Evolutionary conservation across 1,140 invertebrate genomes (phyloP), one percentile per base, ranked within the genome.

Genomic region (Augochlora pura): DNA sequence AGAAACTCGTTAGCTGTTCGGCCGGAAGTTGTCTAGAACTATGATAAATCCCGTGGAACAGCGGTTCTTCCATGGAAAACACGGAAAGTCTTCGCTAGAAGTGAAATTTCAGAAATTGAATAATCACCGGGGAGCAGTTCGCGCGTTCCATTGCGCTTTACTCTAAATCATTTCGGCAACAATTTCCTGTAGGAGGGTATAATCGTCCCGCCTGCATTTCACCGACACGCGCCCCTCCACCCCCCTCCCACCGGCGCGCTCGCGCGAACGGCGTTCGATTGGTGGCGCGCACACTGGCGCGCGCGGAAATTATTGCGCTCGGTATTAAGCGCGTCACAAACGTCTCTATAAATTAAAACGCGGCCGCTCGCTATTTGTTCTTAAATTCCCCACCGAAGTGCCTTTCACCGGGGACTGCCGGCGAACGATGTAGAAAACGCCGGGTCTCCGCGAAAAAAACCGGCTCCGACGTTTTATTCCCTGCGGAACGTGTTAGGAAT

Each of bases 111-210:
- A 62, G 49, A 59, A 77, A 77, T 70, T 70, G 75, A 77, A 77
- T 77, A 77, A 77, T 77, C 75, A 25, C 67, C 27, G 42, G 42
- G 49, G 75, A 68, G 62, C 23, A 62, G 75, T 77, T 77, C 42
- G 49, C 52, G 57, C 66, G 42, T 59, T 77, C 67, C 75, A 70
- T 77, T 70, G 75, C 75, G 39, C 75, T 63, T 77, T 77, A 70
- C 75, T 77, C 67, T 77, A 77, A 77, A 77, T 77, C 75, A 77
- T 77, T 77, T 77, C 67, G 62, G 67, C 66, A 70, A 77, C 75
- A 77, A 77, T 77, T 77, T 77, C 57, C 67, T 59, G n/a, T 21
- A 42, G 65, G 54, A 42, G 63, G 66, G 60, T 77, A 70, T 77
- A 77, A 77, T 70, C 66, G 67, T 54, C 39, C 42, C n/a, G n/a